phyloP scores from a whole-genome alignment of 2,797 vertebrate genomes.

The Poeciliopsis presidionis region DNA sequence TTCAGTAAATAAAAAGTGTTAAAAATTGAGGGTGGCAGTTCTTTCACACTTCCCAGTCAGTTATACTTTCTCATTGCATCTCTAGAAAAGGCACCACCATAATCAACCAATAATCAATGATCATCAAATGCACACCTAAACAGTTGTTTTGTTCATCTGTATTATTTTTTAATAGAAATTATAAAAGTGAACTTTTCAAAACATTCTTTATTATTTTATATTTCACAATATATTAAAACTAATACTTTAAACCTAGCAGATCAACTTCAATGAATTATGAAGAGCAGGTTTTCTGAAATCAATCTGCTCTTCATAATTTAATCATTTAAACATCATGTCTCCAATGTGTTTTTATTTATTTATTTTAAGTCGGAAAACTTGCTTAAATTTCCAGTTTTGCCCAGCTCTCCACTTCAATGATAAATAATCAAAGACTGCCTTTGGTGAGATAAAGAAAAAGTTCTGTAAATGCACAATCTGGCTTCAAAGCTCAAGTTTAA shows the following conservation, averaged over 20 bases:
- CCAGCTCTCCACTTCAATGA: background rate
- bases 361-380: background rate
- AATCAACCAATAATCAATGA: slow-evolving; percentile 37
- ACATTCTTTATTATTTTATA: too few species aligned
- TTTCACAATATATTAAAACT: background rate
- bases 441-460: slow-evolving; percentile 10
- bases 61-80: too few species aligned
- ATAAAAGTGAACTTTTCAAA: background rate
- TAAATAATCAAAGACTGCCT: slow-evolving; percentile 1
- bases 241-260: background rate
- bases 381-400: slow-evolving; percentile 4
- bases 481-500: slow-evolving; percentile 3
- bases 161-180: background rate
- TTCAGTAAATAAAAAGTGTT: too few species aligned
- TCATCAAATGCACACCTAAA: slow-evolving; percentile 29
- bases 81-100: slow-evolving; percentile 20
- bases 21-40: too few species aligned
- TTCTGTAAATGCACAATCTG: slow-evolving; percentile 2
- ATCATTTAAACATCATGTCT: slow-evolving; percentile 7
- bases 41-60: too few species aligned
- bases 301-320: background rate
- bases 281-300: background rate
- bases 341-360: background rate
- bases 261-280: slow-evolving; percentile 6
- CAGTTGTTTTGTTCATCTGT: background rate